Conservation (phyloP, 2,113 vertebrate genomes). For the Agapornis roseicollis region DNA sequence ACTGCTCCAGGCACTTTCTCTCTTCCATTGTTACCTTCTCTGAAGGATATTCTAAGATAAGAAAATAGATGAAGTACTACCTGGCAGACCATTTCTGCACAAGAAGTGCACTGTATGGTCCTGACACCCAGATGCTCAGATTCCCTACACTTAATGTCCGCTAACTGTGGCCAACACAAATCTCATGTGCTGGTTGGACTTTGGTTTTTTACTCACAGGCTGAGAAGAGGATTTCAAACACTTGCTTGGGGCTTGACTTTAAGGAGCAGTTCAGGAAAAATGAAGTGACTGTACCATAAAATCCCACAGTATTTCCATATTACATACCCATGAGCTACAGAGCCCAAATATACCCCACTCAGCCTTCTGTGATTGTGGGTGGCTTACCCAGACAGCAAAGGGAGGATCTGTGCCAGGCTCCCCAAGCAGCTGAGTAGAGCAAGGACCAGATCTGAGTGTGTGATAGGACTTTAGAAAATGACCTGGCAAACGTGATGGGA, state of each 20-base stretch:
- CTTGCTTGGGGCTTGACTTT: not conserved
- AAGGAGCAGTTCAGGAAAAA: conserved; percentile 36
- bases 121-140: not conserved
- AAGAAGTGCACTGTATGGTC: not conserved
- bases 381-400: not conserved
- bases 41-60: not conserved
- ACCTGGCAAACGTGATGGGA: not conserved
- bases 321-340: not conserved
- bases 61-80: not conserved
- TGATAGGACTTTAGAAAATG: not conserved
- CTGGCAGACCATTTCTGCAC: not conserved
- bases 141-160: fast-evolving
- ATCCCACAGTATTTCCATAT: not conserved
- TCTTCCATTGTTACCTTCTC: not conserved
- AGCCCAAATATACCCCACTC: not conserved
- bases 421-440: not conserved
- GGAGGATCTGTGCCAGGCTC: not conserved
- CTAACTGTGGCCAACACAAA: not conserved
- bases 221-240: not conserved
- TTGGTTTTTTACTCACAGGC: not conserved
- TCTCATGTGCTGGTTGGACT: not conserved
- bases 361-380: not conserved
- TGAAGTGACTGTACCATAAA: not conserved
- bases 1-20: not conserved
- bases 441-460: not conserved